A percentile compares a stretch with the other conserved stretches of the same genome.
phyloP scores from a whole-genome alignment of 2,113 vertebrate species.

The Crotalus tigris region DNA sequence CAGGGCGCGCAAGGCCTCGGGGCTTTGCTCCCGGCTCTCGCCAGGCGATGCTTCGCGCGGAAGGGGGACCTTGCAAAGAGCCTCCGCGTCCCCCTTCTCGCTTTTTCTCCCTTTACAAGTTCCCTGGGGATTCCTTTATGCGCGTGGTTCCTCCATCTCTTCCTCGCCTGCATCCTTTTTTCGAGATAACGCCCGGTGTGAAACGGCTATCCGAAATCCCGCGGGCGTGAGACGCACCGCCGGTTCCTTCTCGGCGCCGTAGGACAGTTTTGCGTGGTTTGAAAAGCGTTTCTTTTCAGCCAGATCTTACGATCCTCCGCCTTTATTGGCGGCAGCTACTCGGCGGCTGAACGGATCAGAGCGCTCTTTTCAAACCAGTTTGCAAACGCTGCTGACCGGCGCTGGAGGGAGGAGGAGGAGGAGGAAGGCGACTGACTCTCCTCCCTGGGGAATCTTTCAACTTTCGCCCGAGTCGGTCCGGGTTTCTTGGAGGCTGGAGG shows the following conservation, averaged over 20 bases:
- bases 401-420: no score
- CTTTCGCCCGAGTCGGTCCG: conserved; percentile 11
- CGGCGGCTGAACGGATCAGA: background rate
- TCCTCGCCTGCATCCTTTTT: background rate
- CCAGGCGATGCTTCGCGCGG: background rate
- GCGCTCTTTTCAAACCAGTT: background rate
- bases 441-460: background rate
- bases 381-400: background rate
- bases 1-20: background rate
- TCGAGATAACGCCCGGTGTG: background rate
- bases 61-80: background rate
- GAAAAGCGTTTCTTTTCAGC: background rate
- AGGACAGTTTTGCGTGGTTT: background rate
- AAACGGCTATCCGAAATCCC: background rate
- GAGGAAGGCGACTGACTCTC: background rate
- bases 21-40: background rate
- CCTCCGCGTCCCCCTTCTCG: background rate
- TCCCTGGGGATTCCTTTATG: background rate
- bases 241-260: background rate
- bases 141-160: background rate
- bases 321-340: background rate
- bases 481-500: background rate
- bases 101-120: background rate
- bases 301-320: background rate
- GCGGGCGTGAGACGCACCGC: background rate